Evolutionary conservation across 2,113 vertebrate species (phyloP).

Genomic region (Microcebus lehilahytsara): DNA sequence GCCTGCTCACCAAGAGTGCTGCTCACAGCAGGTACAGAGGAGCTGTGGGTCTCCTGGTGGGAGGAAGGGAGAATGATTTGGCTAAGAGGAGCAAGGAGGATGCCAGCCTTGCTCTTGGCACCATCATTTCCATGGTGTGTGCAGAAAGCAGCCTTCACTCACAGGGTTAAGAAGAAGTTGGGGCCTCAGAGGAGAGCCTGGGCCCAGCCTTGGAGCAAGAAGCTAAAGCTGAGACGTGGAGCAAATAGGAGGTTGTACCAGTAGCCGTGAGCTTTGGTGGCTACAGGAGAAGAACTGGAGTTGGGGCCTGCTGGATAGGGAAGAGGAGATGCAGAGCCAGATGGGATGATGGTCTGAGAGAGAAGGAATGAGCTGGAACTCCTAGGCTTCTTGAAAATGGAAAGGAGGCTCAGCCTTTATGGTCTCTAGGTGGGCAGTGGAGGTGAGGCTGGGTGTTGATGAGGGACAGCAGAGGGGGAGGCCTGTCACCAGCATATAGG

Average conservation of each 20-base stretch:
- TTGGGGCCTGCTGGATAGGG: fast-evolving
- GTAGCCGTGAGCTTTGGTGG: neutral
- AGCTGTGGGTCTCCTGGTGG: neutral
- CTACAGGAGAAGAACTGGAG: neutral
- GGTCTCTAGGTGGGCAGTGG: neutral
- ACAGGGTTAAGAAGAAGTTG: neutral
- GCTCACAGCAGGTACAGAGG: neutral
- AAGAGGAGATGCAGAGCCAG: neutral
- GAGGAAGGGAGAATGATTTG: neutral
- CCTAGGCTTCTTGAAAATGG: neutral
- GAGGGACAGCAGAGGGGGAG: neutral
- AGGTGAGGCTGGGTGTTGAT: neutral
- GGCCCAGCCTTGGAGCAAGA: neutral
- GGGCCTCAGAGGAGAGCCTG: neutral
- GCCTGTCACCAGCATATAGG: neutral
- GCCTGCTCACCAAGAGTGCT: neutral
- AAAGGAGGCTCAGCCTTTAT: neutral
- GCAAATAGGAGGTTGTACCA: neutral
- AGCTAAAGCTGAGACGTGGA: neutral
- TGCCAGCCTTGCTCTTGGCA: neutral
- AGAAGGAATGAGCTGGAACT: neutral
- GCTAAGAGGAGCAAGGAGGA: neutral
- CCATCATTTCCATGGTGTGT: neutral
- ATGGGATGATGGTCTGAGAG: neutral
- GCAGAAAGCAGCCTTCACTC: neutral